Evolutionary conservation across 1,140 invertebrate genomes (phyloP), one percentile per base, ranked within the genome.

Genomic region (Drosophila hydei): DNA sequence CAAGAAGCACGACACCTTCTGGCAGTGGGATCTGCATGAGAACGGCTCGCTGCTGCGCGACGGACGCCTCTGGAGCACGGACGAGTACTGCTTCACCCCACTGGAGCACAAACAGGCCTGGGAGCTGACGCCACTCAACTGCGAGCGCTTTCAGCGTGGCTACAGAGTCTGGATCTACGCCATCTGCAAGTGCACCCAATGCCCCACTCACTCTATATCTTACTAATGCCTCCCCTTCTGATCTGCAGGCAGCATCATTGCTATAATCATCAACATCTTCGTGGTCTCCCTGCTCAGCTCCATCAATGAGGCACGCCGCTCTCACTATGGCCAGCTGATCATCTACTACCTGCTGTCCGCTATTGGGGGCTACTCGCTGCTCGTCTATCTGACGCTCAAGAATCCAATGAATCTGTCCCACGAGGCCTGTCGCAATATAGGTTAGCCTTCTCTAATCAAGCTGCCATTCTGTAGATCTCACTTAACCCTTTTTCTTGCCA

Each of bases 151-250:
- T n/a, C 80, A 85, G 54, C 77, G 72, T 4, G 89, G 89, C 12
- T 89, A 90, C 52, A 68, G 89, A 1, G 75, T 90, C 3, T 90
- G 89, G 89, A 90, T 90, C 45, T 90, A 90, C 65, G 88, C 78
- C 8, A 90, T 90, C n/a, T 90, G 89, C 90, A 27, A 70, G 88
- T 48, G n/a, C n/a, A n/a, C n/a, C n/a, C 2, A 0, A 11, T 14
- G 14, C 1, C n/a, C 4, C 3, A n/a, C 2, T 16, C 9, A 8
- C 0, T 23, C 9, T 47, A 11, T 1, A 27, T 4, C 4, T 4
- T 9, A 1, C 18, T 21, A 16, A 61, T 25, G 14, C 6, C 7
- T 27, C 6, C 14, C 1, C n/a, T 14, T 38, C 18, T 1, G 3
- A 12, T 12, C 18, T 9, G 6, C 42, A 90, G 89, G 89, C 70